phyloP scores from a whole-genome alignment of 2,113 vertebrate species.

The Oenanthe oenanthe region DNA sequence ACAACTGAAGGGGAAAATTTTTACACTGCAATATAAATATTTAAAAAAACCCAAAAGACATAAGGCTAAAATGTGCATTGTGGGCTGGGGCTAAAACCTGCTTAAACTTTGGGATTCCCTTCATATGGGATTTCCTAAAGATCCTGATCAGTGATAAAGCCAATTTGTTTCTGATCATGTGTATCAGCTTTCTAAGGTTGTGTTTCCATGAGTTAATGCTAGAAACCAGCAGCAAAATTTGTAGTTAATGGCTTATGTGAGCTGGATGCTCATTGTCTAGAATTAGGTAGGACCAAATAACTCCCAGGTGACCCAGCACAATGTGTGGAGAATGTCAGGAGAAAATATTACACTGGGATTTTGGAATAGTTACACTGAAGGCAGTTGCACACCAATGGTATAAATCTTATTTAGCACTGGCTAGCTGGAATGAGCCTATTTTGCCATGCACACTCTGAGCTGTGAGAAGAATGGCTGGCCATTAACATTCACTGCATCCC shows the following conservation, averaged over 20 bases:
- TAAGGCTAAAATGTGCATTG: background rate
- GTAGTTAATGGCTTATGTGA: background rate
- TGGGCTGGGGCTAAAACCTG: background rate
- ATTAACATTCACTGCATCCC: background rate
- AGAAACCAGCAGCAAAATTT: background rate
- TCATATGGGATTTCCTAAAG: background rate
- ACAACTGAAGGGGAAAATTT: background rate
- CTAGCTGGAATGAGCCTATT: background rate
- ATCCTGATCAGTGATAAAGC: background rate
- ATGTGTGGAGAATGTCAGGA: rapidly evolving
- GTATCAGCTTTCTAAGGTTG: background rate
- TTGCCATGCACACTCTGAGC: background rate
- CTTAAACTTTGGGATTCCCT: background rate
- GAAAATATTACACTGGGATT: background rate
- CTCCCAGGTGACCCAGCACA: background rate
- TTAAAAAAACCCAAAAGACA: rapidly evolving
- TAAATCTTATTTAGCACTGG: background rate
- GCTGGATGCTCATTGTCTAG: background rate
- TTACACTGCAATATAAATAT: background rate
- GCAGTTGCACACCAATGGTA: background rate
- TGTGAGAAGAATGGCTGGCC: background rate
- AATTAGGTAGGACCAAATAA: background rate
- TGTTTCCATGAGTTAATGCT: background rate
- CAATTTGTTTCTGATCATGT: background rate
- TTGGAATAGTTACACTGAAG: background rate